Conservation (phyloP, 2,113 vertebrate species). For the Psephotus haematonotus region DNA sequence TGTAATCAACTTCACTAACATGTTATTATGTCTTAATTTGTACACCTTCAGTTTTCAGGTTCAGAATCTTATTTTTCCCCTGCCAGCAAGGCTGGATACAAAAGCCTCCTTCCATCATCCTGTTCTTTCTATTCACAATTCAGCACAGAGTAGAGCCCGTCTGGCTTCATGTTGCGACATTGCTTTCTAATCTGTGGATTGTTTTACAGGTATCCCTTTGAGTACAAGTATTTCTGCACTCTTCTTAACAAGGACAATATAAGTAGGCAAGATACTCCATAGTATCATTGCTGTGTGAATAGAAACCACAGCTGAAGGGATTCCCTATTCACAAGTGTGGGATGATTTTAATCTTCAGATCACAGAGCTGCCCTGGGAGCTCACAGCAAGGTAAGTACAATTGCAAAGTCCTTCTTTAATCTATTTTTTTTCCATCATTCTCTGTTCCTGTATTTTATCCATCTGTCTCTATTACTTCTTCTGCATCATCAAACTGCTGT, state of each 20-base stretch:
- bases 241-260: background rate
- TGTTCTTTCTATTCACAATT: background rate
- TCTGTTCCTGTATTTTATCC: background rate
- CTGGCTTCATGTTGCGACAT: background rate
- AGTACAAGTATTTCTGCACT: background rate
- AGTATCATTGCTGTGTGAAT: background rate
- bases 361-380: background rate
- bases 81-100: background rate
- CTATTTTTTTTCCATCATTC: background rate
- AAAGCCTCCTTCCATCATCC: background rate
- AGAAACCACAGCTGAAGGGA: background rate
- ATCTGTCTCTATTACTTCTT: background rate
- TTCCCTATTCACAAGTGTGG: background rate
- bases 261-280: background rate
- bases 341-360: background rate
- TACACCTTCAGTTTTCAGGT: background rate
- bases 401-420: background rate
- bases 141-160: background rate
- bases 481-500: background rate
- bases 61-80: background rate
- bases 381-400: background rate
- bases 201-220: background rate
- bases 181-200: background rate
- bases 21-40: background rate
- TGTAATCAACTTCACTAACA: background rate